Evolutionary conservation across 2,888 invertebrate genomes (phyloP).

Genomic region (Sceliomorpha sp.): DNA sequence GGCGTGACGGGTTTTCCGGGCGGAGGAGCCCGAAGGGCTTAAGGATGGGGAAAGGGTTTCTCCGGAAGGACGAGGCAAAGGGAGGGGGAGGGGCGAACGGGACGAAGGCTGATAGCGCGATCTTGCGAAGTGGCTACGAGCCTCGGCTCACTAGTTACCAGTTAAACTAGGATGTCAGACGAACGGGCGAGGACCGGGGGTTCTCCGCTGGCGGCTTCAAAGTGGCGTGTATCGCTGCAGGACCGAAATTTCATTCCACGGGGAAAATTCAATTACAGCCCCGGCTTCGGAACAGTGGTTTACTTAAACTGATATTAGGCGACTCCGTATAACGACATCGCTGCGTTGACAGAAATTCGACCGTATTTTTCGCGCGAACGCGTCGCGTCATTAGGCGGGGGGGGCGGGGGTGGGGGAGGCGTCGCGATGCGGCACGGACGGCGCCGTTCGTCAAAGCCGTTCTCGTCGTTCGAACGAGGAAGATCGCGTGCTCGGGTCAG

Average conservation of each 20-base stretch:
- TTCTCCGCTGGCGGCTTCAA: slow-evolving; percentile 25
- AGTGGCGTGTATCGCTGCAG: slow-evolving; percentile 47
- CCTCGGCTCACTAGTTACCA: slow-evolving; percentile 35
- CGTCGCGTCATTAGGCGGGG: background rate
- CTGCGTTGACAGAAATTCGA: slow-evolving; percentile 22
- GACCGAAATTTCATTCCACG: slow-evolving; percentile 51
- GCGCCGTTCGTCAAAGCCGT: too few species aligned
- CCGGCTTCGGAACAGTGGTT: slow-evolving; percentile 45
- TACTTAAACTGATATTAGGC: slow-evolving; percentile 59
- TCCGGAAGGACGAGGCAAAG: background rate
- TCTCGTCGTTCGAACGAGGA: too few species aligned
- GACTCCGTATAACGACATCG: slow-evolving; percentile 8
- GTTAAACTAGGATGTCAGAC: slow-evolving; percentile 45
- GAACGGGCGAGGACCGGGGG: slow-evolving; percentile 23
- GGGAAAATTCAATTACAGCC: slow-evolving; percentile 52
- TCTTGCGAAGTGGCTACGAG: slow-evolving; percentile 44
- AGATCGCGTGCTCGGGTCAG: too few species aligned
- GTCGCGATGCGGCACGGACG: too few species aligned
- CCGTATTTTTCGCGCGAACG: slow-evolving; percentile 21
- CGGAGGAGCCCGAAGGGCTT: slow-evolving; percentile 1
- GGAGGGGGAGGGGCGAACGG: slow-evolving; percentile 1
- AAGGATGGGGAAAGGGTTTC: too few species aligned
- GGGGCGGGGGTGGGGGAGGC: too few species aligned
- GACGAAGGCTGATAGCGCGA: slow-evolving; percentile 14
- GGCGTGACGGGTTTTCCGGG: slow-evolving; percentile 5